Evolutionary conservation across 2,797 vertebrate species (phyloP).

Genomic region (Sebastolobus alascanus): DNA sequence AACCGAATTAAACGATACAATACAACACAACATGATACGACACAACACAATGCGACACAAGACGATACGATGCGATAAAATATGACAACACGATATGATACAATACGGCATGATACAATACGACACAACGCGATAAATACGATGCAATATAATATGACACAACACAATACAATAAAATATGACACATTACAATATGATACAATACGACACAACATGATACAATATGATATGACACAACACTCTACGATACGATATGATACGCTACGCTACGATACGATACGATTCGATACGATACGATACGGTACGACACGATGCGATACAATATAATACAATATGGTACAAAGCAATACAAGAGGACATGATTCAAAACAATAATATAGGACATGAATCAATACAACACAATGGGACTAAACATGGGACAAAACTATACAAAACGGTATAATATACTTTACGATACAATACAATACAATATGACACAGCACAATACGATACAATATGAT

Average conservation of each 20-base stretch:
- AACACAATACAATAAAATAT: neutral
- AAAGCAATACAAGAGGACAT: no score
- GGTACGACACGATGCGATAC: neutral
- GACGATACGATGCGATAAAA: neutral
- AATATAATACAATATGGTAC: neutral
- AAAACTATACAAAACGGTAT: no score
- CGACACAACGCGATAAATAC: neutral
- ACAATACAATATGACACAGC: neutral
- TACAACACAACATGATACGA: accelerated
- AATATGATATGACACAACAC: neutral
- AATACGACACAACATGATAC: neutral
- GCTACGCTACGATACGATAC: neutral
- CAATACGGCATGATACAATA: neutral
- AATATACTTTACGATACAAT: no score
- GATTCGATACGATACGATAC: accelerated
- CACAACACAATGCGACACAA: neutral
- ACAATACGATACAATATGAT: no score
- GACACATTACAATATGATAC: neutral
- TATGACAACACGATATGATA: neutral
- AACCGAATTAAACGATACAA: neutral
- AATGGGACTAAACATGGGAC: no score
- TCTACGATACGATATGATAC: accelerated
- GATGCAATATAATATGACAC: neutral
- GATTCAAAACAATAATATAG: no score
- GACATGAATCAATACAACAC: no score